Evolutionary conservation across 2,797 vertebrate genomes (phyloP).

Genomic region (Semaprochilodus insignis): DNA sequence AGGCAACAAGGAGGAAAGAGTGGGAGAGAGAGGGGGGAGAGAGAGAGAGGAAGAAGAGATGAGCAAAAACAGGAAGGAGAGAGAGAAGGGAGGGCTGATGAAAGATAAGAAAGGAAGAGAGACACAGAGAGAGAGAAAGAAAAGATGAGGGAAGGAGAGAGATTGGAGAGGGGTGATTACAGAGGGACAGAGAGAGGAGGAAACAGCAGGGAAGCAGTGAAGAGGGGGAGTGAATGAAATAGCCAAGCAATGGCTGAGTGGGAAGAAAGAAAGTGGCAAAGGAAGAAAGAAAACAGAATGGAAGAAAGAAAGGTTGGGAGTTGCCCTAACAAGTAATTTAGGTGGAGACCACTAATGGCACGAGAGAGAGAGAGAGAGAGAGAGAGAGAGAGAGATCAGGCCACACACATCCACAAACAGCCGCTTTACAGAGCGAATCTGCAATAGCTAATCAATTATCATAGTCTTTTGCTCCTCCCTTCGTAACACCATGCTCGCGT

Average conservation of each 20-base stretch:
- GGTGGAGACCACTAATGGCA: conserved; percentile 30
- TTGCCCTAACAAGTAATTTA: conserved; percentile 31
- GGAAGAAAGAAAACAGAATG: conserved; percentile 4
- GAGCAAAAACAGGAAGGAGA: neutral
- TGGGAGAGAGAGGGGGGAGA: conserved; percentile 10
- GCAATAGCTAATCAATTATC: conserved; percentile 25
- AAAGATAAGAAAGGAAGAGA: neutral
- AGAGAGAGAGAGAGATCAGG: conserved; percentile 25
- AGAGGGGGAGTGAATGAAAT: neutral
- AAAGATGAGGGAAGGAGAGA: neutral
- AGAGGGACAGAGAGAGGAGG: conserved; percentile 12
- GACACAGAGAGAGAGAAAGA: conserved; percentile 6
- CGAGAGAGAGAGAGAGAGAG: neutral
- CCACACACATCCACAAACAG: conserved; percentile 49
- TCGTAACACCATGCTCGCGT: conserved; percentile 15
- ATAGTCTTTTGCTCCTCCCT: conserved; percentile 20
- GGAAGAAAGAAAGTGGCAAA: conserved; percentile 6
- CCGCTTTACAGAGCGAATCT: conserved; percentile 27
- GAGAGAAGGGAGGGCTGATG: conserved; percentile 10
- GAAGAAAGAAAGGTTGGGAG: neutral
- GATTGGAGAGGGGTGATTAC: neutral
- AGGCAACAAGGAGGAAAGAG: conserved; percentile 24
- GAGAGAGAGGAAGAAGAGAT: conserved; percentile 61
- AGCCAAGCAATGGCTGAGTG: neutral
- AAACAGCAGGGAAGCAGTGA: neutral